Evolutionary conservation across 2,888 invertebrate genomes (phyloP), one percentile per base, ranked within the genome.

Genomic region (Anodontia alba): DNA sequence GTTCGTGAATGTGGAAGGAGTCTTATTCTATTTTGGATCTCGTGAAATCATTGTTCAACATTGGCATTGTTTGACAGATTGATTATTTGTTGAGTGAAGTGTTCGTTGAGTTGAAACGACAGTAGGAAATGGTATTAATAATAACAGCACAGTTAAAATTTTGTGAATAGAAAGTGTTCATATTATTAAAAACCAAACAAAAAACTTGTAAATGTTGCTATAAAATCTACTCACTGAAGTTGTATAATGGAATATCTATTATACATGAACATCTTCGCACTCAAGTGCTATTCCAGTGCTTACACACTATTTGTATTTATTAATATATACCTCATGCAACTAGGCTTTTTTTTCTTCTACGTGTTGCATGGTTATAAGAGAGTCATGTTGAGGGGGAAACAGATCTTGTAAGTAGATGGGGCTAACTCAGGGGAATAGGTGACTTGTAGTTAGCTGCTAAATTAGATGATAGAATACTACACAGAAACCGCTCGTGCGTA

Each of bases 21-120:
- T 54, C 54, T 62, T 62, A 1, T 31, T 62, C 62, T 62, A 33
- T 62, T 62, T 62, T 31, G 31, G 62, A 62, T 62, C 62, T 62
- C 33, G n/a, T 62, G 62, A 62, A 62, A 62, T 62, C 31, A 62
- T 62, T 15, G 15, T 62, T 33, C 62, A 23, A 54, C 54, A 54
- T n/a, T n/a, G 29, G n/a, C 54, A 46, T 38, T 38, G 38, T 38
- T 38, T 46, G 46, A 46, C n/a, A 15, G n/a, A 54, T 10, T 54
- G 26, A 26, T 54, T 10, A 29, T 54, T 54, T n/a, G 33, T 29
- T 33, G 20, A 33, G 12, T 33, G 33, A 62, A 62, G 46, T 3
- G 62, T 20, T 54, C n/a, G n/a, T n/a, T n/a, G n/a, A n/a, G 49
- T 49, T 49, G 49, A 54, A 26, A 54, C 17, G 17, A 17, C 3